Conservation (phyloP, 2,888 invertebrate genomes). For the Ferrisia virgata region DNA sequence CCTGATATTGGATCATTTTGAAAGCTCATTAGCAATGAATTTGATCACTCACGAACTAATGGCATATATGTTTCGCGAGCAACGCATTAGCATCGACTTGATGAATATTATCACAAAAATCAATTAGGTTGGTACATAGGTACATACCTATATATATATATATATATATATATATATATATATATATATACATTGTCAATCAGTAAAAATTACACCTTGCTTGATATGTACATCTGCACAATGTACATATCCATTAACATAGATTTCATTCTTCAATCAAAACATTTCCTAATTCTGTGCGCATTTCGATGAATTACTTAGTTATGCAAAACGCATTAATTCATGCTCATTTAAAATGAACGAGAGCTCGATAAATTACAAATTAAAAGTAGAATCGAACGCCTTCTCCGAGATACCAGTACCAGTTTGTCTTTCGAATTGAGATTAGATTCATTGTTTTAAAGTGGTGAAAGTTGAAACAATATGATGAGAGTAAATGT, state of each 20-base stretch:
- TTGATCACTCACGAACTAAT: too few relatives aligned
- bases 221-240: too few relatives aligned
- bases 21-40: too few relatives aligned
- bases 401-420: background rate
- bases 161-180: too few relatives aligned
- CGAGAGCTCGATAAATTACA: background rate
- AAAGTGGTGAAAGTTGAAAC: constrained; percentile 3
- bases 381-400: constrained; percentile 9
- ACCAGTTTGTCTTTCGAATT: background rate
- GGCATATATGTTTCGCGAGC: too few relatives aligned
- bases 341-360: background rate
- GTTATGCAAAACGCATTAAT: background rate
- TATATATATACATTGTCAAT: background rate
- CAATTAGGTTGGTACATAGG: too few relatives aligned
- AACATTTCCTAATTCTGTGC: background rate
- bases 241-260: background rate
- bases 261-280: background rate
- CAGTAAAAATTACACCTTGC: constrained; percentile 5
- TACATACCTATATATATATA: too few relatives aligned
- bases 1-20: too few relatives aligned
- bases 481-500: background rate
- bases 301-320: background rate
- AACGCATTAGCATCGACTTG: too few relatives aligned
- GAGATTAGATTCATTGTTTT: background rate
- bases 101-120: too few relatives aligned